These are phyloP conservation scores for Rhinella marina DNA, from an alignment of 2,797 vertebrate species.

Conservation along the genomic window DNA sequence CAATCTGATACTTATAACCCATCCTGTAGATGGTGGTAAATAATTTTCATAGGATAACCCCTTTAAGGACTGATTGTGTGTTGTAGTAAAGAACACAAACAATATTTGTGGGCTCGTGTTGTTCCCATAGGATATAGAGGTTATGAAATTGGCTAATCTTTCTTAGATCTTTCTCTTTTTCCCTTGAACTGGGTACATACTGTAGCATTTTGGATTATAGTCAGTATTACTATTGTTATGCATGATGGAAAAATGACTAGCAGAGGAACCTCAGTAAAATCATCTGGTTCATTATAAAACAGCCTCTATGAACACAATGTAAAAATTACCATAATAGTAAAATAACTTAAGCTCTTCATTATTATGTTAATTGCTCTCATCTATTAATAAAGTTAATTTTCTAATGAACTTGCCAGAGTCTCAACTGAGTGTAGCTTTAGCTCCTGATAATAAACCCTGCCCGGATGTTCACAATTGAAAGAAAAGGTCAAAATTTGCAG, in stretches of 20 bases:
- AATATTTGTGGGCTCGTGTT: too few relatives aligned
- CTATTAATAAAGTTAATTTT: conserved; percentile 1
- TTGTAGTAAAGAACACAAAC: too few relatives aligned
- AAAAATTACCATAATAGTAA: conserved; percentile 8
- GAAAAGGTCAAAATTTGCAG: neutral
- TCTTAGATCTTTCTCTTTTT: neutral
- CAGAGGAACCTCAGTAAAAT: neutral
- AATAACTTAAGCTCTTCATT: neutral
- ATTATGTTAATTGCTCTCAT: conserved; percentile 2
- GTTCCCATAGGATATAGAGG: neutral
- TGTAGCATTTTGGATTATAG: neutral
- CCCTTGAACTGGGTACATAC: neutral
- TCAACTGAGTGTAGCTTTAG: neutral
- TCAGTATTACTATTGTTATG: neutral
- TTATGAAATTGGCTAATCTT: neutral
- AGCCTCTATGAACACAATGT: neutral
- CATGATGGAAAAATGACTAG: neutral
- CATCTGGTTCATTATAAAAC: neutral
- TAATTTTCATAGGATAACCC: too few relatives aligned
- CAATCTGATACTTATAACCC: too few relatives aligned
- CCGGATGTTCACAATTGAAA: neutral
- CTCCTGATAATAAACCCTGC: neutral
- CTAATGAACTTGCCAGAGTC: neutral
- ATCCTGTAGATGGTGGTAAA: too few relatives aligned
- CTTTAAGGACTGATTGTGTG: too few relatives aligned